Evolutionary conservation across 2,888 invertebrate species (phyloP), one percentile per base, ranked within the genome.

Genomic region (Agrochola lychnidis): DNA sequence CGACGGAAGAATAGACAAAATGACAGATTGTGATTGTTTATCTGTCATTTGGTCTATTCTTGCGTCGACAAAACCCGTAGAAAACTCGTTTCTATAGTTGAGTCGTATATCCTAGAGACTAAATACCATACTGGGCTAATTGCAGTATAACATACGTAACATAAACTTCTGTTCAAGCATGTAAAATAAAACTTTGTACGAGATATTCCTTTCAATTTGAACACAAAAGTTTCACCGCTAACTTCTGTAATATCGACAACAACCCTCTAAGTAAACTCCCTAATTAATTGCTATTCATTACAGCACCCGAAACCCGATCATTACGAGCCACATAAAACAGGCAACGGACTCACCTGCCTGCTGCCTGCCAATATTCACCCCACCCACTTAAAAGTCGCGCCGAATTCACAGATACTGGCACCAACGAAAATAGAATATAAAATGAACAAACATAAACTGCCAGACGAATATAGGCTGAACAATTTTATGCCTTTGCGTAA

Each of bases 261-360:
- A 63, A n/a, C 36, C 19, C 56, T 59, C 64, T 51, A 70, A 70
- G 59, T 36, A 42, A 59, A 59, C 45, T 68, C 63, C 25, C 30
- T 83, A 72, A 81, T 85, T 78, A 78, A 85, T 85, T 78, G 71
- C 53, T 82, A 85, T 82, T 83, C 85, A 83, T 82, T 85, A 85
- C 69, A 48, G 53, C 73, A 74, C 69, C 77, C 66, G 67, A 70
- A 74, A 64, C 82, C 71, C 66, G 69, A 82, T 83, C 71, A 73
- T 83, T 85, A 70, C 61, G 68, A 69, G 61, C 64, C 53, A 72
- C 69, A 85, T 83, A 85, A 82, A 83, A 78, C 62, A 78, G 73
- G 82, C 69, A 66, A 74, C 59, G 67, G 53, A 70, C 64, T 59
- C 48, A 61, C 81, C 85, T 81, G 40, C 76, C 67, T 63, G 14